A percentile compares a stretch with the other conserved stretches of the same genome.
Evolutionary conservation across 2,888 invertebrate genomes (phyloP).

Genomic region (Idaea dimidiata): DNA sequence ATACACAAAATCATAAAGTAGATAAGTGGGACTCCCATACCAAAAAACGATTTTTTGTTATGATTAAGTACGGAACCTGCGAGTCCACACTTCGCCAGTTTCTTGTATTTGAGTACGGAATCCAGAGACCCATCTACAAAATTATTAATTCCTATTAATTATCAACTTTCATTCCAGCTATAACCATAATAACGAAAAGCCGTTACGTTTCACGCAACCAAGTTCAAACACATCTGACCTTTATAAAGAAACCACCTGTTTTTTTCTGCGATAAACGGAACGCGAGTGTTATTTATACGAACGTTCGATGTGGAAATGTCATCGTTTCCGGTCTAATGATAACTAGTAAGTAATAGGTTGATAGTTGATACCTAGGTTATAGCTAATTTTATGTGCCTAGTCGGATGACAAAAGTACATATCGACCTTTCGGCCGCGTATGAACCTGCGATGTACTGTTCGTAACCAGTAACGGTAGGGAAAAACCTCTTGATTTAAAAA

Average conservation of each 20-base stretch:
- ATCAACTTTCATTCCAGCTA: neutral
- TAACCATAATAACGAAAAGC: neutral
- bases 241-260: neutral
- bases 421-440: no score
- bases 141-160: neutral
- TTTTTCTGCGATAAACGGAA: conserved; percentile 1
- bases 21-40: no score
- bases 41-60: no score
- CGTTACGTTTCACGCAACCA: neutral
- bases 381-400: neutral
- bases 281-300: neutral
- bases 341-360: neutral
- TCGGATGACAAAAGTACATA: no score
- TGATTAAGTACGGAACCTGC: no score
- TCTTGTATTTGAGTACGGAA: no score
- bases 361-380: neutral
- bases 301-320: neutral
- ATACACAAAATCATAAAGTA: no score
- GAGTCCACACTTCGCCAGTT: no score
- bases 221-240: neutral
- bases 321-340: neutral
- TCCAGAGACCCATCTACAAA: no score
- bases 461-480: no score
- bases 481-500: no score
- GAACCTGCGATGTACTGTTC: no score